phyloP scores from a whole-genome alignment of 2,888 invertebrate species.

The Andrena marginata region DNA sequence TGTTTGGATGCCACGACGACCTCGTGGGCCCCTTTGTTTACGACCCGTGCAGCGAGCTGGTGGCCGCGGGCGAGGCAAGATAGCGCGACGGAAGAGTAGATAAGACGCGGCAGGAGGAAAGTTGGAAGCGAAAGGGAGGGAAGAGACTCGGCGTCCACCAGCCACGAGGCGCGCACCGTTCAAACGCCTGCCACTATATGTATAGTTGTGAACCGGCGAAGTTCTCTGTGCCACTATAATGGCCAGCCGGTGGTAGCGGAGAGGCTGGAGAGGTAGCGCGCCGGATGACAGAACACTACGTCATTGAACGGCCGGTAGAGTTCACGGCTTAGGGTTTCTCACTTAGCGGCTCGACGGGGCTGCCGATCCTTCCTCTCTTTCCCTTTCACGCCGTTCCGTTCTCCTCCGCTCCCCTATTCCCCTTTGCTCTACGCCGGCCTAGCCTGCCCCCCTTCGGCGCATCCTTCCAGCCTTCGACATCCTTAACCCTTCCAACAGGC shows the following conservation, averaged over 20 bases:
- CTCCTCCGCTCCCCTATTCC: constrained; percentile 11
- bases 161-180: constrained; percentile 68
- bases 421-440: constrained; percentile 39
- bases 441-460: constrained; percentile 31
- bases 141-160: constrained; percentile 25
- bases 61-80: neutral
- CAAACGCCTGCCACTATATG: constrained; percentile 74
- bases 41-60: neutral
- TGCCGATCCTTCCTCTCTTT: constrained; percentile 41
- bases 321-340: constrained; percentile 66
- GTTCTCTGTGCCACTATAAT: constrained; percentile 75
- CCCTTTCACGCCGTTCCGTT: constrained; percentile 16
- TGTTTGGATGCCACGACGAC: neutral
- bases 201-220: constrained; percentile 75
- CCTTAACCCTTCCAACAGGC: constrained; percentile 16
- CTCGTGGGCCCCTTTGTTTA: constrained; percentile 45
- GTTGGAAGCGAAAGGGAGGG: constrained; percentile 33
- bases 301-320: constrained; percentile 70
- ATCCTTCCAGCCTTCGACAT: constrained; percentile 8
- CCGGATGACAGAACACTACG: constrained; percentile 75
- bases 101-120: neutral
- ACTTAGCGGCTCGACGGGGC: constrained; percentile 42
- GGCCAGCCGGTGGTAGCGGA: constrained; percentile 67
- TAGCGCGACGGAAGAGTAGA: neutral
- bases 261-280: constrained; percentile 67